These are phyloP conservation scores for Cancer borealis DNA, from an alignment of 2,888 invertebrate species.

Conservation along the genomic window DNA sequence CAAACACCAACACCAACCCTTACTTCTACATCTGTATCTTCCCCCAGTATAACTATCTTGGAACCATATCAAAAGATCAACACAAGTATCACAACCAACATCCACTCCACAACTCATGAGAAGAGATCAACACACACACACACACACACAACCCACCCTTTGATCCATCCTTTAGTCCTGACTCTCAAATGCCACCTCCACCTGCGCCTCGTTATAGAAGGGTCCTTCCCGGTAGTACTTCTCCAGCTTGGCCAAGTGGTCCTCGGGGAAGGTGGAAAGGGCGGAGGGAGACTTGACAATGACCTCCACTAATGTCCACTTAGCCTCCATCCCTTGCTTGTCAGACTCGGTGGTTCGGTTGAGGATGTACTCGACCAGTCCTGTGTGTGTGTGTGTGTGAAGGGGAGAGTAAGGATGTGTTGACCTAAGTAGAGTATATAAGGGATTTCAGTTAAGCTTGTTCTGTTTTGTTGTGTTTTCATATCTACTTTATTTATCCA, in stretches of 20 bases:
- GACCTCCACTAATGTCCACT: constrained; percentile 86
- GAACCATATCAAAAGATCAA: neutral
- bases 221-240: constrained; percentile 89
- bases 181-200: constrained; percentile 89
- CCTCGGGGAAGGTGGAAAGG: constrained; percentile 83
- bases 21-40: no score
- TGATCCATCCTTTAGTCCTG: constrained; percentile 8
- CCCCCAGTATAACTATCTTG: no score
- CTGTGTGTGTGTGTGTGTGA: constrained; percentile 82
- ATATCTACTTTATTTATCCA: no score
- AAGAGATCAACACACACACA: neutral
- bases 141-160: neutral
- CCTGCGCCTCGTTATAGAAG: constrained; percentile 85
- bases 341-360: constrained; percentile 86
- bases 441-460: no score
- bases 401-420: constrained; percentile 27
- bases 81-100: neutral
- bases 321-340: constrained; percentile 87
- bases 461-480: no score
- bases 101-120: neutral
- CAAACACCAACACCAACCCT: no score
- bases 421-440: neutral
- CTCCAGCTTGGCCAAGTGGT: constrained; percentile 84
- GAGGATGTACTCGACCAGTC: constrained; percentile 88
- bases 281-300: constrained; percentile 82